Base-by-base conservation (phyloP, 2,113 vertebrate species). In the Eurypyga helias region DNA sequence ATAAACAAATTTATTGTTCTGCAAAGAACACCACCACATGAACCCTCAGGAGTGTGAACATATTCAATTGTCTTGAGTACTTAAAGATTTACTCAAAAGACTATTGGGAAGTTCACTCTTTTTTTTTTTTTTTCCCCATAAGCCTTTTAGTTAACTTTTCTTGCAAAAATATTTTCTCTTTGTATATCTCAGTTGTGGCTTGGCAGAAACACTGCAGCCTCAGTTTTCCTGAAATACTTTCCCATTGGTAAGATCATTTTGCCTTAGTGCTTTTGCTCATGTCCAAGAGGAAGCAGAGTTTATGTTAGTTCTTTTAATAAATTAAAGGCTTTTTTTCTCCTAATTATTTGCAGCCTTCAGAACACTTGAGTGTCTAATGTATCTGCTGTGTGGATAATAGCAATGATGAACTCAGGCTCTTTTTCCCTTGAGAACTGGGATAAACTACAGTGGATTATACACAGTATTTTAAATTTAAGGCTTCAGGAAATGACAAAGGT, bases 231-330 rank as follows among this genome's bases (percentile, higher is more conserved):
- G 80, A 90, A 96, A 83, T 66, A 49, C 76, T 71, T 89, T 93
- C 83, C 69, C 86, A 49, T 66, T 93, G 85, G 71, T 89, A 67
- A 87, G 83, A 90, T 60, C 75, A 81, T 90, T 90, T 89, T 90
- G 64, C 71, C 72, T 91, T 52, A 57, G 43, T 88, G 70, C 58
- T 92, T 94, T 94, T 94, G 49, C 79, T 96, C 79, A 81, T 48
- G 76, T 87, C 76, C 88, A 94, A 93, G 64, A 94, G 86, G 95
- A 95, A 95, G 80, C 11, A 89, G 60, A 89, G 54, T 86, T 97
- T 95, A 89, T 81, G 64, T 51, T 87, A 55, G 55, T 17, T 82
- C 90, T 92, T 89, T 64, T 70, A 83, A 93, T 92, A 94, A 90
- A 70, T 81, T 73, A 67, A 86, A 69, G 16, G 24, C 2, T 28